Evolutionary conservation across 2,888 invertebrate genomes (phyloP).

Genomic region (Caenorhabditis sulstoni): DNA sequence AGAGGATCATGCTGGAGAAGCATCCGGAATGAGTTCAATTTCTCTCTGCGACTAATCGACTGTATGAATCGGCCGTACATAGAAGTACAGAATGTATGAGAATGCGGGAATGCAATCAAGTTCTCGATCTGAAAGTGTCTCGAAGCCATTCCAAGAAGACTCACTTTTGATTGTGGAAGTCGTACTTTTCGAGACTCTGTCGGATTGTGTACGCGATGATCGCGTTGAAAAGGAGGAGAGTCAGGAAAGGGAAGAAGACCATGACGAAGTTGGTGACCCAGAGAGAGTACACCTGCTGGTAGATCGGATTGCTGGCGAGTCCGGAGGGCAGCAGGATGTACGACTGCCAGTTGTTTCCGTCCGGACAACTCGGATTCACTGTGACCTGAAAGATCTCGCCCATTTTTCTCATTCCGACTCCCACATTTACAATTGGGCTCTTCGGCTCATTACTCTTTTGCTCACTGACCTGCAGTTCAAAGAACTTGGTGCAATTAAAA

Average conservation of each 20-base stretch:
- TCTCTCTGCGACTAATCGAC: neutral
- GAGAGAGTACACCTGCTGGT: slow-evolving; percentile 86
- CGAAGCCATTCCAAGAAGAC: slow-evolving; percentile 7
- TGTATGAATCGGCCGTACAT: slow-evolving; percentile 43
- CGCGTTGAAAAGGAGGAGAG: slow-evolving; percentile 89
- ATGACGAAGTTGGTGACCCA: slow-evolving; percentile 95
- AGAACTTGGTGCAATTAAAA: slow-evolving; percentile 79
- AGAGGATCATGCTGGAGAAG: neutral
- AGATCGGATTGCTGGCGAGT: slow-evolving; percentile 69
- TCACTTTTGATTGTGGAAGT: slow-evolving; percentile 66
- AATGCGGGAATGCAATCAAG: slow-evolving; percentile 13
- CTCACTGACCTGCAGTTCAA: slow-evolving; percentile 74
- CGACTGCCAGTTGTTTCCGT: slow-evolving; percentile 73
- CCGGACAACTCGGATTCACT: slow-evolving; percentile 70
- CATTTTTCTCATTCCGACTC: slow-evolving; percentile 2
- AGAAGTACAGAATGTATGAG: slow-evolving; percentile 36
- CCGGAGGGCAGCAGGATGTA: slow-evolving; percentile 71
- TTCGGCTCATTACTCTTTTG: slow-evolving; percentile 3
- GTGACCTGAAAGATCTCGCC: slow-evolving; percentile 61
- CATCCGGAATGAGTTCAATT: neutral
- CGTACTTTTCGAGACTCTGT: slow-evolving; percentile 90
- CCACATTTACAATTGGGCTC: neutral
- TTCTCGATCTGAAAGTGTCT: slow-evolving; percentile 19
- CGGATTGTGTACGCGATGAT: slow-evolving; percentile 93
- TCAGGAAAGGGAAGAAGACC: slow-evolving; percentile 92